Evolutionary conservation across 2,113 vertebrate genomes (phyloP), one percentile per base, ranked within the genome.

Genomic region (Protomyctophum bolini): DNA sequence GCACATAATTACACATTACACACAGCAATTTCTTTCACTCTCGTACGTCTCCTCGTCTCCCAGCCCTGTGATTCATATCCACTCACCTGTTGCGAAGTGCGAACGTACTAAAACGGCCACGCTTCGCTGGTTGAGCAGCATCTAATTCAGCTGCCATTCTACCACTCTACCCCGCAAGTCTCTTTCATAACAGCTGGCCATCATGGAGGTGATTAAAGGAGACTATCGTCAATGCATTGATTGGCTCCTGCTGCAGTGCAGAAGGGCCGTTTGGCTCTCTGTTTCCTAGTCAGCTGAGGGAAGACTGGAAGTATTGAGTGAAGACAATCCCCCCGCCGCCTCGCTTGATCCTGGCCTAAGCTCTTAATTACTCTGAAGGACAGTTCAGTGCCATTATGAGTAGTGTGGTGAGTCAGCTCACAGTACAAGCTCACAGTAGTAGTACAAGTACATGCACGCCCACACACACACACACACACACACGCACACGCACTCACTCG

Each of bases 311-410:
- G 73, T 75, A 78, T 82, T 63, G 80, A 87, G 72, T 58, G 61
- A 60, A 66, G 80, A 58, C 80, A 79, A 67, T 79, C 78, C 84
- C 73, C 61, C 69, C 71, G 85, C 76, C 79, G 54, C 61, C 63
- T 57, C 33, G 79, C 75, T 75, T 70, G 87, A 89, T 90, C 84
- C 77, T 8, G 11, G 76, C 71, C 72, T 85, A 85, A 86, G 81
- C 82, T 80, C 83, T 89, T 89, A 87, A 87, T 89, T 89, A 86
- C 82, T 82, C 78, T 10, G 33, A 83, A 79, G 81, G 80, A 84
- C 80, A 83, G 77, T 87, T 84, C 80, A 83, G 79, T 70, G 70
- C 66, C 77, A 77, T 84, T 76, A 80, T 61, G 74, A 75, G 73
- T 72, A 63, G 76, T 65, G 64, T 72, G 61, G 76, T 65, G 64